A percentile compares a stretch with the other conserved stretches of the same genome.
Conservation (phyloP, 1,140 invertebrate species). For the Pantala flavescens region DNA sequence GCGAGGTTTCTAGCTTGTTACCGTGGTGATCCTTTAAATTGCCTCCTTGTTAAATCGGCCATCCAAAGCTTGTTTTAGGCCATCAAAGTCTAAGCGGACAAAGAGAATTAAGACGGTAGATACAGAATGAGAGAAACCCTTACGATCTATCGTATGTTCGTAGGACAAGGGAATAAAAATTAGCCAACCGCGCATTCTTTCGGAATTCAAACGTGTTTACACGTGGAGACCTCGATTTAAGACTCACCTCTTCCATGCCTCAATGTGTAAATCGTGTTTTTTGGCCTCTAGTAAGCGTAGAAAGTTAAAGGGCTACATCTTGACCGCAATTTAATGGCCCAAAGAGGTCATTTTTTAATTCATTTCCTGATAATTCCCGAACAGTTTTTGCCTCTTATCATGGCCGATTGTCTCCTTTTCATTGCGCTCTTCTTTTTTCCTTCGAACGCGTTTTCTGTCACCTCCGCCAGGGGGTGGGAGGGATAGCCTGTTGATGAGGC, state of each 20-base stretch:
- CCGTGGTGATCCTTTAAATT: too few relatives aligned
- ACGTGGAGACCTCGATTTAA: neutral
- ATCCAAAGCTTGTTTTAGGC: too few relatives aligned
- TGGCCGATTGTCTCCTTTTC: neutral
- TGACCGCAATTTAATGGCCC: too few relatives aligned
- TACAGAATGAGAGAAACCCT: too few relatives aligned
- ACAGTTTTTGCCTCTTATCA: neutral
- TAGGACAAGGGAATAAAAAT: too few relatives aligned
- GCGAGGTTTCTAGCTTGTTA: too few relatives aligned
- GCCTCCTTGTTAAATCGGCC: too few relatives aligned
- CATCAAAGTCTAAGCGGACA: too few relatives aligned
- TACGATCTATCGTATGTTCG: too few relatives aligned
- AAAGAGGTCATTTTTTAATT: neutral
- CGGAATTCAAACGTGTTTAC: neutral
- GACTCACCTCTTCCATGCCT: neutral
- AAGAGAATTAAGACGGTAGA: too few relatives aligned
- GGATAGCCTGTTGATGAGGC: constrained; percentile 7
- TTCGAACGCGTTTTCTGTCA: neutral
- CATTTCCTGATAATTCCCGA: neutral
- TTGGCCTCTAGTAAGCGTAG: too few relatives aligned
- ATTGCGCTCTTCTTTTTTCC: neutral
- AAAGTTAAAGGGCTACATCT: too few relatives aligned
- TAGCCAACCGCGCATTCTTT: neutral
- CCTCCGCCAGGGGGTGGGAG: neutral
- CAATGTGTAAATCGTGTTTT: neutral